Evolutionary conservation across 2,888 invertebrate genomes (phyloP).

Genomic region (Thymelicus acteon): DNA sequence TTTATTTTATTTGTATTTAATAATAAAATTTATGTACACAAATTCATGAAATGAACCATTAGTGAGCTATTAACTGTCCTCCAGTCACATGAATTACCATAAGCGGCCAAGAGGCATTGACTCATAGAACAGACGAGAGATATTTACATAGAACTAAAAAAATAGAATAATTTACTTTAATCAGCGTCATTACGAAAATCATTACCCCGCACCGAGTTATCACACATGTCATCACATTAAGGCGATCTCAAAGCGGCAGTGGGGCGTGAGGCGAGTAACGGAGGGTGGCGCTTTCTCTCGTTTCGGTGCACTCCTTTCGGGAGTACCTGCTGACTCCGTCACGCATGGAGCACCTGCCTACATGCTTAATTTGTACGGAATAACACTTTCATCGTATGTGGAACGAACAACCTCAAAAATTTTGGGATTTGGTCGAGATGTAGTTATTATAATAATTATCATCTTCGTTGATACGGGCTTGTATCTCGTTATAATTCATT

Average conservation of each 20-base stretch:
- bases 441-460: no score
- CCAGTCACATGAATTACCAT: no score
- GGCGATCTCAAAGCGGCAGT: conserved; percentile 4
- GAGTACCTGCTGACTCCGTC: conserved; percentile 49
- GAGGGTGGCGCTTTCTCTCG: conserved; percentile 74
- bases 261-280: conserved; percentile 42
- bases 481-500: no score
- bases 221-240: conserved; percentile 28
- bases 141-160: not conserved
- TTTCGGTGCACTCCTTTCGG: conserved; percentile 68
- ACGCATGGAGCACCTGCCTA: conserved; percentile 47
- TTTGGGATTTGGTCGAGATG: no score
- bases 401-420: not conserved
- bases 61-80: no score
- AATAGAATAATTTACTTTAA: not conserved
- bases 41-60: no score
- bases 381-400: conserved; percentile 47
- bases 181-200: conserved; percentile 7
- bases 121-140: no score
- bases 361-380: conserved; percentile 47
- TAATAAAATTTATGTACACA: no score
- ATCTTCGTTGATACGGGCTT: no score
- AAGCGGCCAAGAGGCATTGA: no score
- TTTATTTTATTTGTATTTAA: no score
- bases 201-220: conserved; percentile 8